Base-by-base conservation (phyloP, 2,797 vertebrate species). In the Silurus aristotelis region DNA sequence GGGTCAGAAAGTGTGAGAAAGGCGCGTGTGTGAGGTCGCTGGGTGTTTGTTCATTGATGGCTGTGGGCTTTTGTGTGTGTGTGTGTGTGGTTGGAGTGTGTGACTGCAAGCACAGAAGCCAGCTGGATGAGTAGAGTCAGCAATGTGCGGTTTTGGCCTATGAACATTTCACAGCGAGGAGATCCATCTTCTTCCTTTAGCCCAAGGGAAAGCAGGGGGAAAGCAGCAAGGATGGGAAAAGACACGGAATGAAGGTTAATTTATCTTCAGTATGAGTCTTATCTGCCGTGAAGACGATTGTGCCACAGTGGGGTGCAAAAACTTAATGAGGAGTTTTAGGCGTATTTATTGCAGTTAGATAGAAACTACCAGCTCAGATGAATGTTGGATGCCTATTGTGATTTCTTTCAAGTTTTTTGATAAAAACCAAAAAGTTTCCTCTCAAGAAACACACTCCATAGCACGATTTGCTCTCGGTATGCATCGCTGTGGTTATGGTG, bases 91-190 rank as follows among this genome's bases (percentile, higher is more conserved):
- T 82, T 79, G 48, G 78, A 70, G 73, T 80, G 85, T 83, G 85
- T 85, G 80, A 80, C 67, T 85, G 31, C 80, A 78, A 22, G 67
- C 60, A 63, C 48, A 77, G 70, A 84, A 81, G 82, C 85, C 85
- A 88, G 80, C 64, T 83, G 86, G 82, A 85, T 85, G 71, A 31
- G 87, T 88, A 70, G 70, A 85, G 87, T 87, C 87, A 89, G 84
- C 84, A 82, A 56, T 68, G 55, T 88, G 88, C 86, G 87, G 88
- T 90, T 83, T 87, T 87, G 82, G 81, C 84, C 71, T 83, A 46
- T 84, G 82, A 86, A 71, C 87, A 71, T 61, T 80, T 87, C 66
- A 31, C 77, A 70, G 78, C 60, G 71, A 82, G 83, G 83, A 88
- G 87, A 83, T 85, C 77, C 52, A 73, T 87, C 85, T 82, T 87